Conservation (phyloP, 2,888 invertebrate species). For the Pseudanteris insignis region DNA sequence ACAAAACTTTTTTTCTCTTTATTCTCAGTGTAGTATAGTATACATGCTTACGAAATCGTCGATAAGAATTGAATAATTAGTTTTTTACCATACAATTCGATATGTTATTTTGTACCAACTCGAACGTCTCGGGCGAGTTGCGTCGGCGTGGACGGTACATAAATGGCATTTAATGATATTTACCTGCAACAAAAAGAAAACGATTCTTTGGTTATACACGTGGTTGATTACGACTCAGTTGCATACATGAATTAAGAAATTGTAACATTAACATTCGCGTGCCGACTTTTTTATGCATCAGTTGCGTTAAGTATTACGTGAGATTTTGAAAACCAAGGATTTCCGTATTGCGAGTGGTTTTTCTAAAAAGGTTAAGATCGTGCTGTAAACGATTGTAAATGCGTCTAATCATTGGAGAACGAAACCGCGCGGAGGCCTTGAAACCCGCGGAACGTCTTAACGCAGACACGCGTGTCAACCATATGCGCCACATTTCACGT, state of each 20-base stretch:
- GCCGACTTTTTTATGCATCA: constrained; percentile 5
- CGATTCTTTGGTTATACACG: constrained; percentile 7
- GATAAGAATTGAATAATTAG: constrained; percentile 9
- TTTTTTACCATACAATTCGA: constrained; percentile 4
- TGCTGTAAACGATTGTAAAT: constrained; percentile 31
- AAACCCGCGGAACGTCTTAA: constrained; percentile 31
- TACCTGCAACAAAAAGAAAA: constrained; percentile 38
- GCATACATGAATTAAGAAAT: constrained; percentile 6
- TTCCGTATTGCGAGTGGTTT: constrained; percentile 13
- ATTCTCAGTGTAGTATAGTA: too few species aligned
- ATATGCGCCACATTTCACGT: constrained; percentile 35
- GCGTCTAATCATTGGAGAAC: constrained; percentile 26
- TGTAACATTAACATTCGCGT: constrained; percentile 4
- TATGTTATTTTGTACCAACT: constrained; percentile 26
- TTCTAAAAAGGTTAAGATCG: constrained; percentile 34
- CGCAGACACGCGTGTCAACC: constrained; percentile 23
- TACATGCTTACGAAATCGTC: constrained; percentile 5
- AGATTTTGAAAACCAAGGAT: constrained; percentile 22
- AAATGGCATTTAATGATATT: constrained; percentile 30
- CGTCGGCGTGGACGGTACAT: not conserved
- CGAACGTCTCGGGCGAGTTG: constrained; percentile 8
- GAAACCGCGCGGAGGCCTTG: constrained; percentile 33
- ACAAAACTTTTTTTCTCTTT: too few species aligned
- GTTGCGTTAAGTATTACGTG: constrained; percentile 1
- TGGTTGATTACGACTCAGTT: not conserved